These are phyloP conservation scores for Tiliacea citrago DNA, from an alignment of 2,888 invertebrate species.

Conservation along the genomic window DNA sequence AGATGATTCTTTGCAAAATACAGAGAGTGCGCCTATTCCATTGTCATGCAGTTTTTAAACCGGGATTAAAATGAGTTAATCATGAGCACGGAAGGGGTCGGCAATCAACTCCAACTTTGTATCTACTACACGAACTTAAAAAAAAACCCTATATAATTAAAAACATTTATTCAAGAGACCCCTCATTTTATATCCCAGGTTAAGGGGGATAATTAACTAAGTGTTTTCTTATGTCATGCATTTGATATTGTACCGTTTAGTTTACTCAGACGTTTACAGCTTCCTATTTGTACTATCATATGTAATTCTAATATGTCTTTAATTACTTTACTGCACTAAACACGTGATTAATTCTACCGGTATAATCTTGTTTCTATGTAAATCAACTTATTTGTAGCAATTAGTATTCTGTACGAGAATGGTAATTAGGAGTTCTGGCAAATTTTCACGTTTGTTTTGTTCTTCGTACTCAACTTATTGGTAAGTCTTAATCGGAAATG, in stretches of 20 bases:
- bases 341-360: conserved; percentile 48
- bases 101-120: conserved; percentile 63
- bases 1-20: conserved; percentile 81
- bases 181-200: conserved; percentile 52
- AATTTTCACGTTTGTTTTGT: conserved; percentile 50
- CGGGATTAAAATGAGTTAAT: conserved; percentile 88
- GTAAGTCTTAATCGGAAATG: conserved; percentile 9
- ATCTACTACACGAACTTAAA: conserved; percentile 58
- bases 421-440: conserved; percentile 40
- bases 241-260: conserved; percentile 45
- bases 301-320: conserved; percentile 44
- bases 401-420: conserved; percentile 55
- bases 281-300: conserved; percentile 20
- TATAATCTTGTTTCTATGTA: conserved; percentile 52
- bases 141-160: conserved; percentile 58
- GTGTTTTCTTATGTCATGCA: conserved; percentile 59
- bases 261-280: conserved; percentile 47
- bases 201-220: conserved; percentile 59
- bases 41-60: conserved; percentile 87
- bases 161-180: conserved; percentile 62
- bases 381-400: conserved; percentile 55
- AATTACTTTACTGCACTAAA: conserved; percentile 38
- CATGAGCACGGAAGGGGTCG: conserved; percentile 77
- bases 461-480: conserved; percentile 26
- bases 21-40: conserved; percentile 78